Base-by-base conservation (phyloP, 2,113 vertebrate genomes). In the Synodontis membranacea region DNA sequence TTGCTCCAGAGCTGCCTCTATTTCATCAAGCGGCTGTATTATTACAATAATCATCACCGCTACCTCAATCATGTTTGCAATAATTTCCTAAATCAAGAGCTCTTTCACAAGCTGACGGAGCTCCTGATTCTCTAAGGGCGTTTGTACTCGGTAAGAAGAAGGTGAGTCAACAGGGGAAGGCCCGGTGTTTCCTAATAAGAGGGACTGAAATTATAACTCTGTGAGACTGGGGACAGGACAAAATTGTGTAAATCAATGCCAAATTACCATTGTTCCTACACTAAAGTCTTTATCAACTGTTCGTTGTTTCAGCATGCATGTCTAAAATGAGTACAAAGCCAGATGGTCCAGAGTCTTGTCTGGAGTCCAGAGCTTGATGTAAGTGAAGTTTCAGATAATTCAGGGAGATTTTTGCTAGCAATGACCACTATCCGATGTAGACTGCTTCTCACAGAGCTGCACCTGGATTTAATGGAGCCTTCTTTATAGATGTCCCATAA, bases 11-110 rank as follows among this genome's bases (percentile, higher is more conserved):
- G 85, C 87, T 82, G 72, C 74, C 80, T 85, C 82, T 79, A 82
- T 83, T 89, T 90, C 84, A 86, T 89, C 83, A 90, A 87, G 82
- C 64, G 21, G 80, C 82, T 84, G 72, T 86, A 84, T 86, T 89
- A 89, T 89, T 89, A 91, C 84, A 89, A 90, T 90, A 91, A 91
- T 90, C 90, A 90, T 86, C 86, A 74, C 60, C 86, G 54, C 83
- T 88, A 89, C 80, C 88, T 85, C 89, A 86, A 89, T 84, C 87
- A 88, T 87, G 81, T 88, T 87, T 84, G 86, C 83, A 88, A 83
- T 90, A 90, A 91, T 91, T 90, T 89, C 70, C 80, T 85, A 90
- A 91, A 91, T 91, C 86, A 90, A 90, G 86, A 42, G 86, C 86
- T 86, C 86, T 86, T 91, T 85, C 81, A 58, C 60, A 83, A 86